Evolutionary conservation across 2,888 invertebrate genomes (phyloP), one percentile per base, ranked within the genome.

Genomic region (Rhagophthalmus giganteus): DNA sequence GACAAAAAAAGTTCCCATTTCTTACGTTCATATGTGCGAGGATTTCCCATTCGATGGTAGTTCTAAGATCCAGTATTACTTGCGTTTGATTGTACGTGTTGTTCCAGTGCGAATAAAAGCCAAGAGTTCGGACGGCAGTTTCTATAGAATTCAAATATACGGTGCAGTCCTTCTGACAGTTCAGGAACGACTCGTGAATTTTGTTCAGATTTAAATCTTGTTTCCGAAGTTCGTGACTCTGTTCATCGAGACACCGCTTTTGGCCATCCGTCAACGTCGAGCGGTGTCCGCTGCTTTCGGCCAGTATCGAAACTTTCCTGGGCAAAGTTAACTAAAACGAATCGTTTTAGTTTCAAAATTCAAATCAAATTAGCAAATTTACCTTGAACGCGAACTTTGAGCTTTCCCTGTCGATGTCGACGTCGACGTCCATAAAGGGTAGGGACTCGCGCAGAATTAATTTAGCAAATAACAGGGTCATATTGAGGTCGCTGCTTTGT

Each of bases 401-500:
- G 6, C 58, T 48, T 9, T 55, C 32, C 12, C 46, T 44, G 38
- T 64, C 65, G 10, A 65, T 47, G 32, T 61, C 65, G 15, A 65
- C 24, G 5, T 58, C 59, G 1, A 66, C 50, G 25, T 66, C 61
- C 34, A 67, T 59, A 16, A 66, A 35, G 4, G 62, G 63, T 50
- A 65, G 57, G 1, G 65, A 60, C 15, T 61, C 57, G 7, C 57
- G 47, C 16, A 62, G 14, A 25, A 66, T 49, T 31, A 65, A 35
- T 27, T 64, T 54, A n/a, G 64, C 55, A 25, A 66, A 55, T 12
- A 65, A 41, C 8, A 55, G 50, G 3, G 66, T 66, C 6, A 66
- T 24, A 33, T 63, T 55, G 2, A 42, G 32, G 1, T 5, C 11
- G 3, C 30, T 15, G 1, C 13, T 9, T 6, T 32, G n/a, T 16